Conservation (phyloP, 2,797 vertebrate species). For the Hippopotamyrus pictus region DNA sequence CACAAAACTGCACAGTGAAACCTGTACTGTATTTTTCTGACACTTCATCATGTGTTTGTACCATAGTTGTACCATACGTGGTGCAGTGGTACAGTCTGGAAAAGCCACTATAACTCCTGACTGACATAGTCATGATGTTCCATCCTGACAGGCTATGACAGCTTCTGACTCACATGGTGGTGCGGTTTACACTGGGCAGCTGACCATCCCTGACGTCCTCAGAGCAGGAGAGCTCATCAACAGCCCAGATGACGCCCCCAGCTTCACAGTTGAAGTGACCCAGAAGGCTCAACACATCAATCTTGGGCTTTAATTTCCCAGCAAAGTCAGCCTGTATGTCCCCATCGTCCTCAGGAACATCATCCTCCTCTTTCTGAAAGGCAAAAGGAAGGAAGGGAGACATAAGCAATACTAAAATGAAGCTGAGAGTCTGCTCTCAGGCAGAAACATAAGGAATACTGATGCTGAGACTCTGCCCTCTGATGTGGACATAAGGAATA, state of each 20-base stretch:
- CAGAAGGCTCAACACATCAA: constrained; percentile 73
- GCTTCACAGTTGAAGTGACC: constrained; percentile 81
- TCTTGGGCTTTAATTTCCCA: constrained; percentile 67
- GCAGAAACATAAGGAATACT: not conserved
- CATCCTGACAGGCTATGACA: not conserved
- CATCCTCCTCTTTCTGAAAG: constrained; percentile 75
- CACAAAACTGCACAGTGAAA: not conserved
- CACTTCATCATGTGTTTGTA: not conserved
- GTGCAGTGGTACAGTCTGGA: not conserved
- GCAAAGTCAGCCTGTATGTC: constrained; percentile 66
- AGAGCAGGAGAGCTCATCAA: constrained; percentile 79
- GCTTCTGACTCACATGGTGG: constrained; percentile 69
- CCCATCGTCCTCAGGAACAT: constrained; percentile 82
- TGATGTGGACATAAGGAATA: not conserved
- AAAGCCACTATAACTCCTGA: not conserved
- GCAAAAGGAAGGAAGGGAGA: not conserved
- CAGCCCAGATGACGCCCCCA: constrained; percentile 85
- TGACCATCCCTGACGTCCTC: constrained; percentile 76
- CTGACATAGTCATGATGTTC: not conserved
- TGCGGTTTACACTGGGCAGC: constrained; percentile 88
- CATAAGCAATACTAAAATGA: not conserved
- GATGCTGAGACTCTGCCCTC: not conserved
- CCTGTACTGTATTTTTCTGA: not conserved
- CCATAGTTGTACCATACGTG: no score
- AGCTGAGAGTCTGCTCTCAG: not conserved